Base-by-base conservation (phyloP, 2,797 vertebrate genomes). In the Molossus alvarezi region DNA sequence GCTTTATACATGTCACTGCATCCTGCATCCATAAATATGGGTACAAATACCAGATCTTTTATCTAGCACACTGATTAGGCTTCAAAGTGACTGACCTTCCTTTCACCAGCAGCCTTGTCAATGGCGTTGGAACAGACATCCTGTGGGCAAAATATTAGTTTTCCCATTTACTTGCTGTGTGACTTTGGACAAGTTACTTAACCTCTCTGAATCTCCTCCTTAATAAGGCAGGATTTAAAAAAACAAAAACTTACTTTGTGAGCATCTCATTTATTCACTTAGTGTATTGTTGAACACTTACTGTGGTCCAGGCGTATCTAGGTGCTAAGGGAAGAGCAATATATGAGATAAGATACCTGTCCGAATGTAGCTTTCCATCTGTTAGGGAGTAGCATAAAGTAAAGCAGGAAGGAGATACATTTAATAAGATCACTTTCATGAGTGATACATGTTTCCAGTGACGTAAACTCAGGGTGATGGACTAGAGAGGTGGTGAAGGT, bases 111-210 rank as follows among this genome's bases (percentile, higher is more conserved):
- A 21, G 10, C 25, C 7, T 79, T 27, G 8, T 7, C 41, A 21
- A 18, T 72, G 12, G 23, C 58, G 92, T 93, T 87, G 51, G 64
- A 48, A 86, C 82, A 88, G 41, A 51, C 7, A 6, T 9, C 23
- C 3, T 27, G 13, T 71, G 27, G 20, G 41, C 10, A 90, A 62
- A 75, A 67, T 65, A 11, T 1, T 41, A 18, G 5, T n/a, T 67
- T 82, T 76, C 12, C 57, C 27, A 13, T 33, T 76, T 93, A 45
- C 18, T 69, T 87, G 55, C 67, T 67, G 0, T 77, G 69, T 55
- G 62, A 73, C n/a, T 81, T 84, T 7, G 15, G 37, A 1, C 37
- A 96, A 62, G 29, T 80, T 81, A 72, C n/a, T 94, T 92, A 94
- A 77, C 33, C 27, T 93, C 37, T 82, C 76, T 80, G 27, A 95